These are phyloP conservation scores for Notarius quadriscutis DNA, from an alignment of 2,113 vertebrate species.

Conservation along the genomic window DNA sequence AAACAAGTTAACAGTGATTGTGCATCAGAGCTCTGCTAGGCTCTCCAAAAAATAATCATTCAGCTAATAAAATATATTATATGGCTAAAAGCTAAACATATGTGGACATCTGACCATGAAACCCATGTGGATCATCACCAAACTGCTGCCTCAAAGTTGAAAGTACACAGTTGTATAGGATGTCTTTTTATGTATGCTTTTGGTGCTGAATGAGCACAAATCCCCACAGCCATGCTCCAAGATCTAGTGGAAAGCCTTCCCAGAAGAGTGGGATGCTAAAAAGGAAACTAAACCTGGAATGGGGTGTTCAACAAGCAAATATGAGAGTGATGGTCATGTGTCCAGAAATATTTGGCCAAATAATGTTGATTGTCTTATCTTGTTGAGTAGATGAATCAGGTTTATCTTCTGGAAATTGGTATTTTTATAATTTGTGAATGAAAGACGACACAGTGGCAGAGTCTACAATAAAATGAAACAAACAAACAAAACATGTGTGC, in stretches of 20 bases:
- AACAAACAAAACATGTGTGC: neutral
- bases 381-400: neutral
- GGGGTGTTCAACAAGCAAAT: neutral
- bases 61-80: neutral
- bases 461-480: neutral
- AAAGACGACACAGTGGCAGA: neutral
- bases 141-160: neutral
- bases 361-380: neutral
- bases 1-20: neutral
- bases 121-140: neutral
- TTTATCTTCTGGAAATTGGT: neutral
- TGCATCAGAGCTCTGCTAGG: too few species aligned
- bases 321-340: neutral
- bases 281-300: neutral
- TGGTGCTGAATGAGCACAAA: neutral
- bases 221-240: neutral
- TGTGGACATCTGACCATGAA: neutral
- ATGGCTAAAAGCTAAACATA: neutral
- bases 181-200: neutral
- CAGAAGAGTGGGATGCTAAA: too few species aligned
- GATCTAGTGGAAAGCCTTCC: too few species aligned
- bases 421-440: neutral
- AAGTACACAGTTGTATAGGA: neutral
- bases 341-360: neutral
- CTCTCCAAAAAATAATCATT: too few species aligned